phyloP scores from a whole-genome alignment of 1,140 invertebrate species.

The Drosophila ironensis region DNA sequence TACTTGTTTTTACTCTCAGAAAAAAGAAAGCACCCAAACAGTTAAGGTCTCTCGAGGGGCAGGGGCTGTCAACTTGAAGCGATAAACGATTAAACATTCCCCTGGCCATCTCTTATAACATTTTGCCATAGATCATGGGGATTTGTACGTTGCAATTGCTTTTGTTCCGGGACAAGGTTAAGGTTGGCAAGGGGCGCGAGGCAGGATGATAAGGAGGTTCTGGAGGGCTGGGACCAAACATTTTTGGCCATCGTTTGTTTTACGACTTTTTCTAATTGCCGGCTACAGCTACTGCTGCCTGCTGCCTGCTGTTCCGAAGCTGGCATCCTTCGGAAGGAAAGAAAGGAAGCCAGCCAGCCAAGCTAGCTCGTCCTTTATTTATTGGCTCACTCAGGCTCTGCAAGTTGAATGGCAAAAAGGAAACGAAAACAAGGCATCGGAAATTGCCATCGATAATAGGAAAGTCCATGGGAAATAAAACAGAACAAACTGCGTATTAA shows the following conservation, averaged over 20 bases:
- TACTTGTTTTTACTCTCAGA: too few relatives aligned
- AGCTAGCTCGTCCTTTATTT: conserved; percentile 55
- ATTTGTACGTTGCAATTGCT: conserved; percentile 30
- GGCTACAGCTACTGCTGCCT: conserved; percentile 10
- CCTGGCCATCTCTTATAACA: conserved; percentile 9
- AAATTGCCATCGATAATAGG: conserved; percentile 49
- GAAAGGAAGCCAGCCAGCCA: conserved; percentile 19
- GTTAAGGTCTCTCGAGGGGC: too few relatives aligned
- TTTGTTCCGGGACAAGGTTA: not conserved
- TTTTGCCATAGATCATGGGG: conserved; percentile 34
- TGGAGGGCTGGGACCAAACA: not conserved
- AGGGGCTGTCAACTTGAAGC: conserved; percentile 1
- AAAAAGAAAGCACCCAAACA: not conserved
- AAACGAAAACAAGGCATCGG: conserved; percentile 12
- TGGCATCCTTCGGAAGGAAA: not conserved
- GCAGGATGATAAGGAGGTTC: not conserved
- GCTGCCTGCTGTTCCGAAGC: too few relatives aligned
- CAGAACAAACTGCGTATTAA: too few relatives aligned
- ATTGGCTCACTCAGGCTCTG: conserved; percentile 27
- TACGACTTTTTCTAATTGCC: conserved; percentile 67
- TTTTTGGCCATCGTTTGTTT: conserved; percentile 56
- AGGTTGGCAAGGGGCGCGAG: not conserved
- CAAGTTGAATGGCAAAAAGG: not conserved
- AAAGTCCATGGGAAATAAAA: conserved; percentile 6
- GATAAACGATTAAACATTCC: conserved; percentile 33